A percentile compares a stretch with the other conserved stretches of the same genome.
Evolutionary conservation across 2,797 vertebrate genomes (phyloP).

Genomic region (Peromyscus melanophrys): DNA sequence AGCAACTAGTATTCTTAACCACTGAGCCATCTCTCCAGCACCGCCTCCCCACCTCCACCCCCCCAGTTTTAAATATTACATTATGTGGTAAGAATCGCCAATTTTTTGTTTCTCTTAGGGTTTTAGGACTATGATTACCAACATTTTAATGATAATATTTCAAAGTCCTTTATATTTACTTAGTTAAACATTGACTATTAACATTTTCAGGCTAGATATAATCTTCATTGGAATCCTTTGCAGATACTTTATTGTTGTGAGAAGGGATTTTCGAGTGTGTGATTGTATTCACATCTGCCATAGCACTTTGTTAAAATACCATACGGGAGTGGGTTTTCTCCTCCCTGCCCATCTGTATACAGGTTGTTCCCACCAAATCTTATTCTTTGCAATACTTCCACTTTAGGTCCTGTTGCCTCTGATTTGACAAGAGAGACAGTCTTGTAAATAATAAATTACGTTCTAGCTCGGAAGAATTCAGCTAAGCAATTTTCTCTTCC

Average conservation of each 20-base stretch:
- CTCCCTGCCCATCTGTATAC: conserved; percentile 27
- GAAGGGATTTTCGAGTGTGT: conserved; percentile 32
- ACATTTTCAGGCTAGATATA: conserved; percentile 22
- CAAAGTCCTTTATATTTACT: conserved; percentile 32
- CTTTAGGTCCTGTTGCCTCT: conserved; percentile 89
- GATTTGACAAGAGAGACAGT: conserved; percentile 86
- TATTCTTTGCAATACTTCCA: conserved; percentile 89
- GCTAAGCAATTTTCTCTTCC: conserved; percentile 81
- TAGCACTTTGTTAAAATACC: conserved; percentile 36
- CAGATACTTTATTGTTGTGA: conserved; percentile 54
- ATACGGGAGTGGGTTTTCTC: conserved; percentile 22
- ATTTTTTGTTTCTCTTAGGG: conserved; percentile 12
- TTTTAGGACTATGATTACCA: conserved; percentile 29
- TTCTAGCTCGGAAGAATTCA: conserved; percentile 81
- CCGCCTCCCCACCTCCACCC: rapidly evolving
- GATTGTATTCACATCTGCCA: conserved; percentile 35
- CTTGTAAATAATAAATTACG: conserved; percentile 85
- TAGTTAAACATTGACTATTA: conserved; percentile 47
- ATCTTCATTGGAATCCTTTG: conserved; percentile 16
- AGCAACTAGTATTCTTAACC: background rate
- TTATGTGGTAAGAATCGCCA: conserved; percentile 53
- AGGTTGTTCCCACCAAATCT: conserved; percentile 81
- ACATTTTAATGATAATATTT: conserved; percentile 33
- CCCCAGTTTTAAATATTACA: conserved; percentile 22
- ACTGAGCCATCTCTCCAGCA: background rate